phyloP scores from a whole-genome alignment of 2,797 vertebrate species.

The Oreochromis grahami region DNA sequence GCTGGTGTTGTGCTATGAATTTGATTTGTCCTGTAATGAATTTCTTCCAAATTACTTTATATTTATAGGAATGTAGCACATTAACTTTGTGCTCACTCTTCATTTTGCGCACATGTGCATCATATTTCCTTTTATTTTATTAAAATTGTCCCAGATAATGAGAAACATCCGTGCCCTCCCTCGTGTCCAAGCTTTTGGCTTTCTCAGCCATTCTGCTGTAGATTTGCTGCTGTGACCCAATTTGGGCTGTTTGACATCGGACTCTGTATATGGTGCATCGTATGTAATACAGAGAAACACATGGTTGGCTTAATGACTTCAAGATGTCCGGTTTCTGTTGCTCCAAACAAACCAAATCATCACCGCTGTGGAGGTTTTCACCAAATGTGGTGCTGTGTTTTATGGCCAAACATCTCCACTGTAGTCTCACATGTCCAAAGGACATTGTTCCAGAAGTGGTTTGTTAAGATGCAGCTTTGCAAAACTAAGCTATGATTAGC shows the following conservation, averaged over 20 bases:
- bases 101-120: rapidly evolving
- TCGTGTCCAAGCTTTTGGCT: neutral
- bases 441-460: neutral
- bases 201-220: neutral
- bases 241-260: neutral
- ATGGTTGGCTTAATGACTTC: neutral
- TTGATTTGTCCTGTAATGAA: neutral
- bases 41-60: neutral
- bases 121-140: neutral
- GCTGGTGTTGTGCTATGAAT: neutral
- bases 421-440: neutral
- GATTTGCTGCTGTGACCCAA: neutral
- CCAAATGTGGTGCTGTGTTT: neutral
- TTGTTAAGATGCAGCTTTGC: neutral
- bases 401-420: neutral
- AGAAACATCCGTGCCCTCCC: neutral
- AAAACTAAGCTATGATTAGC: rapidly evolving
- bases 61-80: rapidly evolving
- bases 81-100: neutral
- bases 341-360: neutral
- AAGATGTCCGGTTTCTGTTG: neutral
- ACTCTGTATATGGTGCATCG: neutral
- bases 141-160: neutral
- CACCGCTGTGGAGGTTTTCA: neutral
- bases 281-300: neutral